Base-by-base conservation (phyloP, 1,140 invertebrate species). In the Temnothorax nylanderi region DNA sequence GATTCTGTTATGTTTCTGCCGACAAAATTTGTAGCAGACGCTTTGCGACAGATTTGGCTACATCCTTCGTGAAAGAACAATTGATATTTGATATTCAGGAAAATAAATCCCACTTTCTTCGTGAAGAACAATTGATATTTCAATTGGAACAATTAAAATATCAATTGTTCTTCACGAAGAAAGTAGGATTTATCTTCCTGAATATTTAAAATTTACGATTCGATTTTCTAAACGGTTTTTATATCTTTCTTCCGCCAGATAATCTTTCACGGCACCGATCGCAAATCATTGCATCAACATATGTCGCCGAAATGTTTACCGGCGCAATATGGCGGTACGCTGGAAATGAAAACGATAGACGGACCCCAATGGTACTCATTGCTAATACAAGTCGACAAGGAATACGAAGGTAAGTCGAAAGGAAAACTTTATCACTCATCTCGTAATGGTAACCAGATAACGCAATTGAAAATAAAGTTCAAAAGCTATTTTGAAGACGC, bases 201-300 rank as follows among this genome's bases (percentile, higher is more conserved):
- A 64, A 1, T 37, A 4, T 64, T 2, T 13, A 67, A 18, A 8
- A 49, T 47, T 76, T 3, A 34, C 7, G 7, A 44, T 49, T 78
- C 1, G 16, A 34, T 60, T 80, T 21, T 6, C 6, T 11, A n/a
- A 62, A 34, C 8, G 4, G 2, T 21, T 44, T 80, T 77, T 49
- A 80, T 65, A 21, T 76, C 3, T 81, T 7, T 41, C 11, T 56
- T 47, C 3, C 3, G 3, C 72, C 89, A 97, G 96, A 98, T 98
- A 62, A 96, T 97, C 65, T 98, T 98, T 96, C 97, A 99, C 93
- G 98, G 98, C 34, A 97, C 96, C 1, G 98, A 99, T 92, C 96
- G 97, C 21, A 97, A 97, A 87, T 97, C 97, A 8, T 95, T 99
- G 34, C 97, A 99, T 91, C 96, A 98, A 87, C 95, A 98, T 92